These are phyloP conservation scores for Stramonita haemastoma DNA, from an alignment of 2,888 invertebrate genomes.

Conservation along the genomic window DNA sequence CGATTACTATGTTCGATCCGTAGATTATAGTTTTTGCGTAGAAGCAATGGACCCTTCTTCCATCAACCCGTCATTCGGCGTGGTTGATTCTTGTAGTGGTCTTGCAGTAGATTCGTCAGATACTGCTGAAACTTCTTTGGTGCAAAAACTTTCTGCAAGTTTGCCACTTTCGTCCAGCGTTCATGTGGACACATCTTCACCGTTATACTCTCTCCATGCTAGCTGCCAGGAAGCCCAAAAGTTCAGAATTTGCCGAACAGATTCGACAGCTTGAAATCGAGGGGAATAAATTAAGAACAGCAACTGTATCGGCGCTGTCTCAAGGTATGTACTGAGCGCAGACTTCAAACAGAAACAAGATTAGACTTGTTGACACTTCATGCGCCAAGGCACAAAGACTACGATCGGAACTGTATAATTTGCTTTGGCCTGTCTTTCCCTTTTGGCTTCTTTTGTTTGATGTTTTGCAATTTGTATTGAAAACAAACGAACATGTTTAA, in stretches of 20 bases:
- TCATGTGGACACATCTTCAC: not conserved
- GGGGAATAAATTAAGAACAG: constrained; percentile 64
- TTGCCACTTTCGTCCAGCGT: constrained; percentile 23
- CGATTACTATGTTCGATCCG: not conserved
- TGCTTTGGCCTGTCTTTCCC: not conserved
- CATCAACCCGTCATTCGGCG: constrained; percentile 27
- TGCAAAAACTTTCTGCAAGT: constrained; percentile 1
- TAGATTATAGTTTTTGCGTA: not conserved
- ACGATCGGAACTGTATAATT: not conserved
- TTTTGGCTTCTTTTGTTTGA: not conserved
- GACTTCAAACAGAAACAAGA: constrained; percentile 43
- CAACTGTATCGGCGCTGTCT: constrained; percentile 51
- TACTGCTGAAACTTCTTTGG: not conserved
- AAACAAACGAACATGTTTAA: not conserved
- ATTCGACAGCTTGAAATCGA: constrained; percentile 65
- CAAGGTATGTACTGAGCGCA: constrained; percentile 21
- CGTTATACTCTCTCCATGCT: constrained; percentile 11
- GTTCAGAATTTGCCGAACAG: constrained; percentile 56
- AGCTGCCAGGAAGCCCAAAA: constrained; percentile 36
- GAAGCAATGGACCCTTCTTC: constrained; percentile 19
- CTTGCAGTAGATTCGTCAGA: not conserved
- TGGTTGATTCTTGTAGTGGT: not conserved
- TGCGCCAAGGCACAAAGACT: constrained; percentile 23
- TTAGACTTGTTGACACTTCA: constrained; percentile 50
- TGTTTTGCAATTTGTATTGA: not conserved